Percentiles rank a stretch among this genome's conserved stretches.
Conservation (phyloP, 1,140 invertebrate species). For the Diorhabda sublineata region DNA sequence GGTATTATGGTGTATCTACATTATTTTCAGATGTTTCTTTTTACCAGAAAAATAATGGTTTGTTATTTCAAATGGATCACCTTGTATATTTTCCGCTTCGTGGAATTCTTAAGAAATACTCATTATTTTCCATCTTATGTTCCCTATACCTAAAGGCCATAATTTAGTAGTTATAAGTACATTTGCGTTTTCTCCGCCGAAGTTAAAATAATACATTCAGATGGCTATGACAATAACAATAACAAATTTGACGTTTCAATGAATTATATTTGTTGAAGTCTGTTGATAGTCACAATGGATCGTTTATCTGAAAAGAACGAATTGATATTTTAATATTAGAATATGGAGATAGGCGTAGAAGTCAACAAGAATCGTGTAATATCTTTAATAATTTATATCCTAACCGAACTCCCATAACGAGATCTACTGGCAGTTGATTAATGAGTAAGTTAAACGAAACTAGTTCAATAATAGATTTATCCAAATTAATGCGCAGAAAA, state of each 20-base stretch:
- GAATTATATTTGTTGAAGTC: background rate
- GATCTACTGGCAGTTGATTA: background rate
- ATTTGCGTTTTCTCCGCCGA: no score
- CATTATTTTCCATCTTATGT: background rate
- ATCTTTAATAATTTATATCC: slow-evolving; percentile 1
- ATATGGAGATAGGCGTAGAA: background rate
- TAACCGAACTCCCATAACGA: background rate
- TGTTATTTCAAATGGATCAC: background rate
- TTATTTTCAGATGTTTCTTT: background rate
- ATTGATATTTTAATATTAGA: background rate
- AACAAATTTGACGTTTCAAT: background rate
- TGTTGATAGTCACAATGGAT: background rate
- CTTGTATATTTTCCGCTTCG: background rate
- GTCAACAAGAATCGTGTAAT: background rate
- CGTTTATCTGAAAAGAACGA: background rate
- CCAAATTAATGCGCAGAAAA: background rate
- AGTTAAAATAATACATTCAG: background rate
- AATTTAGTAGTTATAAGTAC: background rate
- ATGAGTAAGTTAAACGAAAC: background rate
- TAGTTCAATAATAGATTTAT: background rate
- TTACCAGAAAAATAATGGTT: background rate
- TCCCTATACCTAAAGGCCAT: background rate
- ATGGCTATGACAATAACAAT: background rate
- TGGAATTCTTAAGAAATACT: background rate
- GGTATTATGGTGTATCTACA: background rate